Evolutionary conservation across 2,888 invertebrate genomes (phyloP), one percentile per base, ranked within the genome.

Genomic region (Dynastes hyllus): DNA sequence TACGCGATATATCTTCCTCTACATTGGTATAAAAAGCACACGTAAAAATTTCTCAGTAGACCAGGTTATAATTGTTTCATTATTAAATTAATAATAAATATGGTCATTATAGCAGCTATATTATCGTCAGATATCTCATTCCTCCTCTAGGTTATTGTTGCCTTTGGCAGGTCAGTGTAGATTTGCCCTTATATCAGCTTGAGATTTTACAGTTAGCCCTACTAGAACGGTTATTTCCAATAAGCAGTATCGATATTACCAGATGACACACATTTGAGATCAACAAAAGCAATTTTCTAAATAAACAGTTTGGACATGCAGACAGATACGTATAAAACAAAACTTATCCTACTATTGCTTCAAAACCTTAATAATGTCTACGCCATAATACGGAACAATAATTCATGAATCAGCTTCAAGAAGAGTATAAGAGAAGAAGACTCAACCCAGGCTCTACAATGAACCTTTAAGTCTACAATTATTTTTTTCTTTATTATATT

Each of bases 391-490:
- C 55, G 22, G 22, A 22, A 22, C 6, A 32, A 32, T 63, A 63
- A 63, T 63, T n/a, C 27, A 63, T 63, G 63, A 63, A 16, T 37
- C 40, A n/a, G 37, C 37, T n/a, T 45, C 16, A 67, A 67, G 66
- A n/a, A 32, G 55, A 58, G 40, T 45, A 66, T 13, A 66, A 66
- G n/a, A 40, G 27, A 27, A 66, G 66, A 45, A 51, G 69, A 69
- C 51, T 29, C 51, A 29, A n/a, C 66, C 69, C 51, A 50, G 37
- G 76, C 67, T 37, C 32, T 75, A 75, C 80, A 80, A 80, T 78
- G 80, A 80, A 78, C 80, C 45, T 63, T 75, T 75, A 75, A 75
- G 73, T 75, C 73, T 61, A 61, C 73, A 75, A 75, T 75, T 75
- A 75, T 75, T 75, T 75, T 70, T 71, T 75, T 73, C 61, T 61